Evolutionary conservation across 2,797 vertebrate genomes (phyloP), one percentile per base, ranked within the genome.

Genomic region (Cyclura pinguis): DNA sequence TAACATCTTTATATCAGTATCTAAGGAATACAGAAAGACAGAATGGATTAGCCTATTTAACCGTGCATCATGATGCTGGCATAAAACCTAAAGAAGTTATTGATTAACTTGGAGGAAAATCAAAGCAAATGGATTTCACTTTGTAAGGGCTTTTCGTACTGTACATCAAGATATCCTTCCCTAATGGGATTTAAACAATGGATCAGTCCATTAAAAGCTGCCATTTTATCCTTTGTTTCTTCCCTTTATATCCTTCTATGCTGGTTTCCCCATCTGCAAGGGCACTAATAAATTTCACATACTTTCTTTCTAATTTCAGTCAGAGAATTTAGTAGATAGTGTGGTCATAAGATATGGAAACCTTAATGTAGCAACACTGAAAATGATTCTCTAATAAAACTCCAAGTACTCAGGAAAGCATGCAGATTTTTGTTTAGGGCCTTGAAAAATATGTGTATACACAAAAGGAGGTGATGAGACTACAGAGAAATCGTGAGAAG

Each of bases 101-200:
- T 93, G 91, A 94, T 94, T 91, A 77, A 90, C 91, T 87, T 88
- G 83, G 88, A 83, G 50, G 73, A 80, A 95, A 84, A 93, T 88
- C 55, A 92, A 91, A 93, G 35, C 22, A 92, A 95, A 91, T 77
- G 0, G 67, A 92, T 95, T 95, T 94, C 2, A 89, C 93, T 94
- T 92, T 32, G 4, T 78, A 88, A 78, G 7, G 6, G 52, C 74
- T 94, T 94, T 94, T 62, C 35, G 93, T 94, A 82, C 13, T 83
- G 42, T 64, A 89, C 10, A 84, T 91, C 32, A 77, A 84, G 69
- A 7, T 89, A 24, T 18, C 62, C 78, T n/a, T 57, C 84, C 22
- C 89, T 88, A 90, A 74, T 64, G 91, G 55, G 92, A 94, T 80
- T 83, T 52, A 16, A 0, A 55, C 18, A 81, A 0, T 88, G 3